Base-by-base conservation (phyloP, 2,797 vertebrate genomes). In the Pachyuromys duprasi region DNA sequence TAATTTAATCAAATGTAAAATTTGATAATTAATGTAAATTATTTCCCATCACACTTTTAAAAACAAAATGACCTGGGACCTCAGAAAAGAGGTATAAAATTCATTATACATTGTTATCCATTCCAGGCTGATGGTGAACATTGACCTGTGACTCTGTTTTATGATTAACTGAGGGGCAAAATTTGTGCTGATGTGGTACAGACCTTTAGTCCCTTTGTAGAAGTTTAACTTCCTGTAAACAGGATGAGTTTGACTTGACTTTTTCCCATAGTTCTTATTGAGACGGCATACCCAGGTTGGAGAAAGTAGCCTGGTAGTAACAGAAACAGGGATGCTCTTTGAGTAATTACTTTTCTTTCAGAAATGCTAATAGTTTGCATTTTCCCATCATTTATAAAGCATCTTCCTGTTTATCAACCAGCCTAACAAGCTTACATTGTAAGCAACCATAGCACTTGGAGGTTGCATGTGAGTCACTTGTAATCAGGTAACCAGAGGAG, bases 101-200 rank as follows among this genome's bases (percentile, higher is more conserved):
- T 76, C 18, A 18, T 79, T 78, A 36, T 87, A 57, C 83, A 2
- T 13, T 13, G 5, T 92, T 62, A 57, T 39, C 39, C 45, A 62
- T 62, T 75, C 78, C 36, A 45, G 69, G 33, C 42, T 63, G 60
- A 91, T 6, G 53, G 42, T 95, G 95, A 92, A 95, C 93, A 94
- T 97, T 97, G 91, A 76, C 93, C 96, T 53, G 81, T 86, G 53
- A 91, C 31, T 88, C 26, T 86, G 96, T 95, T 97, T 96, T 95
- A 98, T 96, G 95, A 98, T 98, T 98, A 98, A 98, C 97, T 97
- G 93, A 89, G 78, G 24, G 26, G 45, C 62, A 94, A 86, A 67
- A 87, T 97, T 98, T 98, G 86, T 97, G 96, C 96, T 98, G 95
- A 97, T 96, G 90, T 74, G 86, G 57, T 86, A 49, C 78, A 53